A percentile compares a stretch with the other conserved stretches of the same genome.
phyloP scores from a whole-genome alignment of 2,113 vertebrate species.

The Cisticola juncidis region DNA sequence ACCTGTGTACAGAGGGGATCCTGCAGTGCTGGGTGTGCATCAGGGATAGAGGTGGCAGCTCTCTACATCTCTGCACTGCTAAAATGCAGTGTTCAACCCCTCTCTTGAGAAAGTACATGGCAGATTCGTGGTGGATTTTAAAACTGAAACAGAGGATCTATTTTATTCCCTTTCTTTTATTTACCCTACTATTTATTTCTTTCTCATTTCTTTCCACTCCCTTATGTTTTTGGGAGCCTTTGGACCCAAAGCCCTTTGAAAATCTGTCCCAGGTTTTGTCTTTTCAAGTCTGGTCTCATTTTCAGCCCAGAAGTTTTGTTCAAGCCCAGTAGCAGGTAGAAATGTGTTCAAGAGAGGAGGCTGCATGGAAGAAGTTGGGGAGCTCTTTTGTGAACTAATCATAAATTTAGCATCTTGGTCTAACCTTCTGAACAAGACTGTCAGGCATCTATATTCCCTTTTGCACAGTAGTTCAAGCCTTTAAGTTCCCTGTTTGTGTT shows the following conservation, averaged over 20 bases:
- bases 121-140: background rate
- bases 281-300: background rate
- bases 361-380: background rate
- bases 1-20: background rate
- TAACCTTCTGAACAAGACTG: background rate
- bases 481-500: background rate
- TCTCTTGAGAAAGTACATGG: background rate
- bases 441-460: background rate
- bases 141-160: background rate
- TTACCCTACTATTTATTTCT: fast-evolving
- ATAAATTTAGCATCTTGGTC: background rate
- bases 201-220: background rate
- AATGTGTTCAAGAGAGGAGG: background rate
- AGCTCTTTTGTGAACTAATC: background rate
- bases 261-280: background rate
- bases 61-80: background rate
- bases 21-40: background rate
- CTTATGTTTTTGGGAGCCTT: background rate
- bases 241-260: background rate
- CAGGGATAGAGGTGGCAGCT: background rate
- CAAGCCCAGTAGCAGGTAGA: background rate
- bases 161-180: background rate
- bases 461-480: background rate
- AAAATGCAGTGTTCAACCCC: background rate
- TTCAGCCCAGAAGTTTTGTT: background rate